These are phyloP conservation scores for Grammomys dolichurus DNA, from an alignment of 2,113 vertebrate species.

Conservation along the genomic window DNA sequence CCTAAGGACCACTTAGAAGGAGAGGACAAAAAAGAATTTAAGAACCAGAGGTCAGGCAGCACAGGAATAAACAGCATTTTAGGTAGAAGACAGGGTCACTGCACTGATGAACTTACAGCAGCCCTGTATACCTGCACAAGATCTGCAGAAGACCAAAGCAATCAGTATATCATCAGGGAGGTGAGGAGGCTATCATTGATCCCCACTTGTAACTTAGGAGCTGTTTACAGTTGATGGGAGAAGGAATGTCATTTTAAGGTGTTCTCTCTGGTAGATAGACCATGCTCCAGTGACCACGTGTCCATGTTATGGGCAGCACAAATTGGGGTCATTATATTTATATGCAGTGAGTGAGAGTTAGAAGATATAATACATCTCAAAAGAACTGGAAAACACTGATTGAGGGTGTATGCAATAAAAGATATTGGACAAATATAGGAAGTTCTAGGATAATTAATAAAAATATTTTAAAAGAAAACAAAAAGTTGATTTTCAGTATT, in stretches of 20 bases:
- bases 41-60: not conserved
- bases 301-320: not conserved
- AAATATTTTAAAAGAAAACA: not conserved
- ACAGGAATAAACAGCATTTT: not conserved
- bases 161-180: not conserved
- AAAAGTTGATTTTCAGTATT: not conserved
- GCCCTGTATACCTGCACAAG: not conserved
- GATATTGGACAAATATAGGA: not conserved
- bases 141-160: not conserved
- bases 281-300: not conserved
- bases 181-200: not conserved
- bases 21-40: not conserved
- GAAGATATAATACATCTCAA: not conserved
- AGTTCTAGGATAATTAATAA: not conserved
- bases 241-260: not conserved
- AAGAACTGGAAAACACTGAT: not conserved
- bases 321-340: not conserved
- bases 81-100: not conserved
- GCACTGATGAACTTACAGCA: not conserved
- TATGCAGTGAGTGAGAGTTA: accelerated
- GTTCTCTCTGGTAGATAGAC: not conserved
- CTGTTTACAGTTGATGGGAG: not conserved
- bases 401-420: not conserved
- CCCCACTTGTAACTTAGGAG: not conserved
- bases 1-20: not conserved